Evolutionary conservation across 53 echinoderm and acorn worm species (phyloP).

Genomic region (Holothuria leucospilota): DNA sequence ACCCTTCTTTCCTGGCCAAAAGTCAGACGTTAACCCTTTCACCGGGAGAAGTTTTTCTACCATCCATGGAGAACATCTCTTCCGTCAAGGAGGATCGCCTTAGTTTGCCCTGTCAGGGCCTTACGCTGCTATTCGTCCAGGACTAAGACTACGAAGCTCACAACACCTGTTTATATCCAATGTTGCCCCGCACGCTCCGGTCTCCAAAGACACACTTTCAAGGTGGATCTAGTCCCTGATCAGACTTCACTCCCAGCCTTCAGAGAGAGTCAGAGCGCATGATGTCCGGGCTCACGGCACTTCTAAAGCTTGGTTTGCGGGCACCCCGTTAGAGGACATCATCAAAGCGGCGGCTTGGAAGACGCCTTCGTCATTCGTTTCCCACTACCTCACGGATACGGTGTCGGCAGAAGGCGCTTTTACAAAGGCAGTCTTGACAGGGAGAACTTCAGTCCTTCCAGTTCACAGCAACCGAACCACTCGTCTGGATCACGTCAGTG

Average conservation of each 20-base stretch:
- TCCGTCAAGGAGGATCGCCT: neutral
- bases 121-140: neutral
- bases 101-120: conserved; percentile 15
- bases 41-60: neutral
- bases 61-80: neutral
- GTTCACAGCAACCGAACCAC: too few relatives aligned
- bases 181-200: neutral
- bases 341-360: conserved; percentile 12
- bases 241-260: neutral
- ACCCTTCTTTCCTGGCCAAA: neutral
- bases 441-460: too few relatives aligned
- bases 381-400: neutral
- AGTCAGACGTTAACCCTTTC: neutral
- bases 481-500: too few relatives aligned
- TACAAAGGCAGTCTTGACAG: too few relatives aligned
- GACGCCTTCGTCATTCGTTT: neutral
- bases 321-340: neutral
- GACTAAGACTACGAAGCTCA: neutral
- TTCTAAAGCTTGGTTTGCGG: neutral
- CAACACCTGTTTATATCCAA: neutral
- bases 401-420: too few relatives aligned
- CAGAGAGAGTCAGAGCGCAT: neutral
- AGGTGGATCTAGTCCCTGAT: neutral
- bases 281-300: neutral
- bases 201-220: neutral